Percentiles rank a stretch among this genome's conserved stretches.
These are phyloP conservation scores for Oryzias dopingdopingensis DNA, from an alignment of 2,797 vertebrate species.

Conservation along the genomic window DNA sequence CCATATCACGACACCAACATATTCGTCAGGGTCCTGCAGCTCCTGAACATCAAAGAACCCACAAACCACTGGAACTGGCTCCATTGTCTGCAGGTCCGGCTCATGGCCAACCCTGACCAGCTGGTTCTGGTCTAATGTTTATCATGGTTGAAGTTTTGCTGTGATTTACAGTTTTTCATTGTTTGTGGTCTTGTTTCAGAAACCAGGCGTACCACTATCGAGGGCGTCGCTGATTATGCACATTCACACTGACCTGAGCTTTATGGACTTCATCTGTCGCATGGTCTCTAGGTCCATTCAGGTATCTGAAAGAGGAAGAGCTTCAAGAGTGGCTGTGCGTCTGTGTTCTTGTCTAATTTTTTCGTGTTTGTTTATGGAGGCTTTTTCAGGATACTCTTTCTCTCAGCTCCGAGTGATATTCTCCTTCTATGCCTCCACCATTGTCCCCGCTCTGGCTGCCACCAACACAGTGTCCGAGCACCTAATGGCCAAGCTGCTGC, in stretches of 20 bases:
- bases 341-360: not conserved
- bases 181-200: constrained; percentile 65
- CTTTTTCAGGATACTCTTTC: constrained; percentile 73
- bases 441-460: constrained; percentile 83
- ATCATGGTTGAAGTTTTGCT: too few relatives aligned
- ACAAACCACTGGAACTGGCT: constrained; percentile 93
- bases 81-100: constrained; percentile 77
- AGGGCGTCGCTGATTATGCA: constrained; percentile 88
- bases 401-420: constrained; percentile 89
- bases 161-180: not conserved
- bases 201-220: constrained; percentile 89
- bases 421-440: constrained; percentile 90
- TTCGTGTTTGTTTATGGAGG: constrained; percentile 65
- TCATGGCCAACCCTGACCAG: not conserved
- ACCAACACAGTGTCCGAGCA: constrained; percentile 78
- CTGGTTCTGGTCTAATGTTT: not conserved
- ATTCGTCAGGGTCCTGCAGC: constrained; percentile 91
- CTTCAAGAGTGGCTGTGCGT: not conserved
- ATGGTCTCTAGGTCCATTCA: constrained; percentile 86
- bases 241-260: constrained; percentile 91
- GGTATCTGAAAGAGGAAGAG: constrained; percentile 52
- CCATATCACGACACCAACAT: constrained; percentile 93
- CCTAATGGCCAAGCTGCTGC: constrained; percentile 87
- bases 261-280: constrained; percentile 95
- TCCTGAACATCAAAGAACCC: constrained; percentile 83